Evolutionary conservation across 2,113 vertebrate genomes (phyloP), one percentile per base, ranked within the genome.

Genomic region (Oreotrochilus melanogaster): DNA sequence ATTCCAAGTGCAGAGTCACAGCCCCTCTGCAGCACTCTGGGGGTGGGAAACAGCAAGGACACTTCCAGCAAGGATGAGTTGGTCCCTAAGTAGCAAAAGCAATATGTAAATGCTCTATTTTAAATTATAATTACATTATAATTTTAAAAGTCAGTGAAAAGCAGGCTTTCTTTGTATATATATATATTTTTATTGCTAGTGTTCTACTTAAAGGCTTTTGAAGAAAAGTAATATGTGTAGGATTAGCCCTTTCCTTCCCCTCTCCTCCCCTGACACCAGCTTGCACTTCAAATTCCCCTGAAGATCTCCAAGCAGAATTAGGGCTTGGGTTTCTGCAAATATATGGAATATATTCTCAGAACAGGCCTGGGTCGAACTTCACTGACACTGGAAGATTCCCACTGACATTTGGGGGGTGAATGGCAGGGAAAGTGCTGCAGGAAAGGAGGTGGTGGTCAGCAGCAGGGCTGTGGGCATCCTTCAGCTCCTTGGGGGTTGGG

Each of bases 81-180:
- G 53, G 28, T 37, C 65, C 69, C 48, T 45, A 11, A 86, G 62
- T 61, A 65, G 30, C 62, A 69, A 86, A 88, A 90, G 54, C 37
- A 42, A 31, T 65, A 73, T 66, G 45, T 22, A 80, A 96, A 83
- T 96, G 33, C 4, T 58, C 27, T 65, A 61, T 8, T 91, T 95
- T 76, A 70, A 76, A 30, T 73, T 83, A 92, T 93, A 86, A 92
- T 93, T 80, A 42, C 53, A 76, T 88, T 92, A 69, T 61, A 31
- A 92, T 72, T 82, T 79, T 1, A 62, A 71, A 88, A 86, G 79
- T 57, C 30, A 31, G 14, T 24, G 30, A 27, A 65, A 82, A 83
- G 24, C 25, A 48, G 37, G 4, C 14, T 70, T 61, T 39, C 57
- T 75, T 78, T 56, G 27, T 45, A 22, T 53, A 30, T 65, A 17